Evolutionary conservation across 2,113 vertebrate species (phyloP), one percentile per base, ranked within the genome.

Genomic region (Entelurus aequoreus): DNA sequence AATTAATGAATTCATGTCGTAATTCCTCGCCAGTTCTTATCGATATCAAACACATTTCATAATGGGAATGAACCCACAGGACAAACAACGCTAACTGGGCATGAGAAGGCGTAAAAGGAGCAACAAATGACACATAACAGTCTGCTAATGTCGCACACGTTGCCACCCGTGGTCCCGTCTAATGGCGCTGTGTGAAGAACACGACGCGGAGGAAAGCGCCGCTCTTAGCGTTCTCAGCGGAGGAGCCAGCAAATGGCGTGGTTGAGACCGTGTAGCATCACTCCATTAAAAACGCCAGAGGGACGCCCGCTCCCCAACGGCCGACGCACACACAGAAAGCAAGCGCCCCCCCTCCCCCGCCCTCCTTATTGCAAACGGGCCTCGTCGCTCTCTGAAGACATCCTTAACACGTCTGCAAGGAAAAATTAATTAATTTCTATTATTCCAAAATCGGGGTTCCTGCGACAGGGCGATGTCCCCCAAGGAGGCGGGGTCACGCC

Each of bases 231-330:
- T 65, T 63, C 48, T 55, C 42, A 64, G 42, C 40, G 72, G 69
- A 74, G 65, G 57, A 37, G 66, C 62, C 77, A 84, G 79, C 89
- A 90, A 46, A 90, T 88, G 77, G 88, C 72, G 81, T 89, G 89
- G 90, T 87, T 85, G 86, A 90, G 86, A 85, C 85, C 86, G 84
- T 87, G 86, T 81, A 83, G 77, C 85, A 66, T 73, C 72, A 77
- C 78, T 82, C 82, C 68, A 88, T 88, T 57, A 57, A 87, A 90
- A 88, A 87, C 88, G 86, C 84, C 75, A 77, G 81, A 83, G 83
- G 84, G 79, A 84, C 81, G 11, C n/a, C n/a, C 40, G 67, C 72
- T 77, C 82, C 78, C 38, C 82, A 79, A 73, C 66, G 80, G 78
- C 72, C 75, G 54, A 50, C 58, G n/a, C 63, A 64, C 65, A 62